phyloP scores from a whole-genome alignment of 2,888 invertebrate genomes.

The Aleiodes alternator region DNA sequence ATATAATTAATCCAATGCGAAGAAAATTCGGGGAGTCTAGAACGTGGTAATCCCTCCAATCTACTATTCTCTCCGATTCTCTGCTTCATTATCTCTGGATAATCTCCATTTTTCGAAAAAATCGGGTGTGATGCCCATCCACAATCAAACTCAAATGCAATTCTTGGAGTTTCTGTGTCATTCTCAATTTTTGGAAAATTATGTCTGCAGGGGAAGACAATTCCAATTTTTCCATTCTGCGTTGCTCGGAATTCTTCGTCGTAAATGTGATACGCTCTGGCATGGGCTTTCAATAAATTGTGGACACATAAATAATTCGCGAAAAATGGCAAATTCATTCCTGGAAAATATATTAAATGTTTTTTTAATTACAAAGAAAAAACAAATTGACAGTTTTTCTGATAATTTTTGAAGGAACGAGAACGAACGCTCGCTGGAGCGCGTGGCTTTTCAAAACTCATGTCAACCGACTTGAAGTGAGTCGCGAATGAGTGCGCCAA shows the following conservation, averaged over 20 bases:
- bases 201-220: constrained; percentile 79
- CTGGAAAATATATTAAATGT: constrained; percentile 32
- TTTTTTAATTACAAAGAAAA: too few species aligned
- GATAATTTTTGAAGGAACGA: too few species aligned
- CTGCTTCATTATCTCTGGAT: constrained; percentile 81
- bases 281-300: constrained; percentile 81
- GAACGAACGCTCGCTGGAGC: too few species aligned
- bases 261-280: constrained; percentile 80
- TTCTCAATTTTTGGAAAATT: constrained; percentile 69
- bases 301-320: constrained; percentile 81
- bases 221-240: constrained; percentile 79
- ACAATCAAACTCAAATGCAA: constrained; percentile 78
- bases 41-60: constrained; percentile 78
- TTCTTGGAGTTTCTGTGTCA: constrained; percentile 78
- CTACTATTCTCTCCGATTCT: constrained; percentile 79
- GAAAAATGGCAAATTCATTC: constrained; percentile 74
- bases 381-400: too few species aligned
- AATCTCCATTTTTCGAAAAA: constrained; percentile 80
- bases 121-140: constrained; percentile 84
- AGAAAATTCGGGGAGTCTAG: constrained; percentile 78
- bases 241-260: constrained; percentile 77
- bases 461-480: too few species aligned
- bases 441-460: too few species aligned
- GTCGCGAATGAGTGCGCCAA: too few species aligned
- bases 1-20: constrained; percentile 48